Conservation (phyloP, 1,140 invertebrate genomes). For the Piezodorus guildinii region DNA sequence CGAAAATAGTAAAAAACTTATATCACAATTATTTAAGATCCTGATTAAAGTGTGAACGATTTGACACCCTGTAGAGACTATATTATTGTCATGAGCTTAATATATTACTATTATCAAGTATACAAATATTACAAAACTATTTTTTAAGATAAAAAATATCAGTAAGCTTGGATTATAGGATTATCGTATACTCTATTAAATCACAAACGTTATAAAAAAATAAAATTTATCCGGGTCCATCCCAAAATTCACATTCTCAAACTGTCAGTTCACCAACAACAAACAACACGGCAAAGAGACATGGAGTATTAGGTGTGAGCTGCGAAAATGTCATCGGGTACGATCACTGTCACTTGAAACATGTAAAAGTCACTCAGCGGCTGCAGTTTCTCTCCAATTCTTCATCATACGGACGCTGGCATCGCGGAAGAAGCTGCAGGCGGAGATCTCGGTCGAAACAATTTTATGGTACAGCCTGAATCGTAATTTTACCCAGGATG, state of each 20-base stretch:
- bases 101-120: background rate
- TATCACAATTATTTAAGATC: conserved; percentile 7
- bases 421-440: too few relatives aligned
- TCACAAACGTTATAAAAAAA: conserved; percentile 18
- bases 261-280: conserved; percentile 7
- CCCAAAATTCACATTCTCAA: conserved; percentile 2
- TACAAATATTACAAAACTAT: conserved; percentile 14
- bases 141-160: conserved; percentile 10
- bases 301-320: too few relatives aligned
- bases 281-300: too few relatives aligned
- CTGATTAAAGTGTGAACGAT: conserved; percentile 3
- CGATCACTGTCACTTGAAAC: too few relatives aligned
- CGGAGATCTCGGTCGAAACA: background rate
- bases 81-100: conserved; percentile 19
- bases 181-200: conserved; percentile 18
- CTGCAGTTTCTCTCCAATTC: too few relatives aligned
- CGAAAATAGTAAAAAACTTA: background rate
- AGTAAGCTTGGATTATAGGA: background rate
- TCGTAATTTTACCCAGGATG: conserved; percentile 26
- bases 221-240: conserved; percentile 11
- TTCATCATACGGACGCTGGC: too few relatives aligned
- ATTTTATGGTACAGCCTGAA: conserved; percentile 10
- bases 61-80: conserved; percentile 18
- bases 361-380: too few relatives aligned
- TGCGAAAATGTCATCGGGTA: background rate